Evolutionary conservation across 2,888 invertebrate species (phyloP).

Genomic region (Drosophila atroscutellata): DNA sequence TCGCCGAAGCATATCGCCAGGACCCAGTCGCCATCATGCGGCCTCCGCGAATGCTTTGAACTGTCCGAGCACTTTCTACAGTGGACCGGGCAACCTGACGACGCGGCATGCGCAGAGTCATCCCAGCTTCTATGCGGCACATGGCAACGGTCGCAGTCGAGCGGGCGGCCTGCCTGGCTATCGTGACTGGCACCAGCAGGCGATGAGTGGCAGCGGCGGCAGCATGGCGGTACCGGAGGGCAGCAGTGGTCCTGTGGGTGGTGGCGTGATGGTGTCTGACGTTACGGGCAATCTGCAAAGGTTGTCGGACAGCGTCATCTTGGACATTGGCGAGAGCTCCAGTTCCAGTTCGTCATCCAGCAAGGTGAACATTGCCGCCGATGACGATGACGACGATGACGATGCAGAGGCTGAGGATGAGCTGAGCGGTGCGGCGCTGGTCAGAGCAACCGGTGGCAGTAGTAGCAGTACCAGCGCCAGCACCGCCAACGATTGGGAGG

Average conservation of each 20-base stretch:
- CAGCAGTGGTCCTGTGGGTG: slow-evolving; percentile 4
- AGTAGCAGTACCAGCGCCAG: slow-evolving; percentile 11
- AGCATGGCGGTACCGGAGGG: slow-evolving; percentile 5
- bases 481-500: slow-evolving; percentile 89
- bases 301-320: slow-evolving; percentile 84
- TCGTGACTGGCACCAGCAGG: slow-evolving; percentile 65
- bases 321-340: slow-evolving; percentile 83
- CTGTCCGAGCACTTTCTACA: slow-evolving; percentile 64
- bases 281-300: slow-evolving; percentile 85
- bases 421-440: slow-evolving; percentile 52
- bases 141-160: slow-evolving; percentile 56
- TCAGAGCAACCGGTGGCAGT: slow-evolving; percentile 9
- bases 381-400: slow-evolving; percentile 69
- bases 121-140: slow-evolving; percentile 64
- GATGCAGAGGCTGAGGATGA: slow-evolving; percentile 76
- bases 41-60: slow-evolving; percentile 68
- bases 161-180: slow-evolving; percentile 35
- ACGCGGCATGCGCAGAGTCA: slow-evolving; percentile 71
- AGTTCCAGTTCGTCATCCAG: slow-evolving; percentile 82
- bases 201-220: slow-evolving; percentile 15
- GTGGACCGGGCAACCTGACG: slow-evolving; percentile 60
- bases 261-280: slow-evolving; percentile 75
- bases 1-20: slow-evolving; percentile 75
- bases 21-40: slow-evolving; percentile 70
- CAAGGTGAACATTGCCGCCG: slow-evolving; percentile 76